Conservation (phyloP, 1,140 invertebrate genomes). For the Pteromalus puparum region DNA sequence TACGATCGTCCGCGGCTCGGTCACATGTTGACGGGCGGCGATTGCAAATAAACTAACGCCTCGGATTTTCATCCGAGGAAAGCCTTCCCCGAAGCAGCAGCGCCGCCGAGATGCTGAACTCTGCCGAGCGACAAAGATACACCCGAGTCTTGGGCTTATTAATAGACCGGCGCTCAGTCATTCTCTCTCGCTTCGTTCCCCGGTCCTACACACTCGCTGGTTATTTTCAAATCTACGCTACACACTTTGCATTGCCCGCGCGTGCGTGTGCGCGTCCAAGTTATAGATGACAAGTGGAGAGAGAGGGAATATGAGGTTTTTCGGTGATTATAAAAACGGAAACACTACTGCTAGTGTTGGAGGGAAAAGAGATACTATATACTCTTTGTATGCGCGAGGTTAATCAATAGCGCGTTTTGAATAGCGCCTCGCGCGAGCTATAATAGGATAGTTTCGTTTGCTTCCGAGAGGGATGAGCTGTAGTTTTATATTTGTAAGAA, state of each 20-base stretch:
- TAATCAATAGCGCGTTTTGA: no score
- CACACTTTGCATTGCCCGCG: slow-evolving; percentile 28
- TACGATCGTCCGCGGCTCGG: background rate
- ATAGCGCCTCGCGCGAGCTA: no score
- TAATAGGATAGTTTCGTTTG: no score
- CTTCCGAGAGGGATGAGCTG: no score
- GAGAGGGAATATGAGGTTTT: slow-evolving; percentile 6
- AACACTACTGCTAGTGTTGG: background rate
- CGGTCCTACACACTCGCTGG: slow-evolving; percentile 10
- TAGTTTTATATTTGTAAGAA: no score
- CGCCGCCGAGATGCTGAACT: slow-evolving; percentile 18
- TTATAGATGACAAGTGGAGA: slow-evolving; percentile 34
- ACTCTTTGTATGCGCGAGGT: no score
- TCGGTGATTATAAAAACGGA: slow-evolving; percentile 8
- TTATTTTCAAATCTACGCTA: slow-evolving; percentile 52
- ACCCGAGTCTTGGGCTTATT: slow-evolving; percentile 33
- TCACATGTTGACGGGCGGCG: slow-evolving; percentile 42
- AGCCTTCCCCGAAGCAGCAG: slow-evolving; percentile 35
- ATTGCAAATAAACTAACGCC: slow-evolving; percentile 49
- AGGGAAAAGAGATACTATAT: no score
- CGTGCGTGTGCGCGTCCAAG: background rate
- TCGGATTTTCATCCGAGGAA: slow-evolving; percentile 32
- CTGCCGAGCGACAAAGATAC: slow-evolving; percentile 46
- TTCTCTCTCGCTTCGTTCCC: slow-evolving; percentile 14
- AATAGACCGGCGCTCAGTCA: slow-evolving; percentile 26